phyloP scores from a whole-genome alignment of 1,140 invertebrate species.

The Hirudo medicinalis region DNA sequence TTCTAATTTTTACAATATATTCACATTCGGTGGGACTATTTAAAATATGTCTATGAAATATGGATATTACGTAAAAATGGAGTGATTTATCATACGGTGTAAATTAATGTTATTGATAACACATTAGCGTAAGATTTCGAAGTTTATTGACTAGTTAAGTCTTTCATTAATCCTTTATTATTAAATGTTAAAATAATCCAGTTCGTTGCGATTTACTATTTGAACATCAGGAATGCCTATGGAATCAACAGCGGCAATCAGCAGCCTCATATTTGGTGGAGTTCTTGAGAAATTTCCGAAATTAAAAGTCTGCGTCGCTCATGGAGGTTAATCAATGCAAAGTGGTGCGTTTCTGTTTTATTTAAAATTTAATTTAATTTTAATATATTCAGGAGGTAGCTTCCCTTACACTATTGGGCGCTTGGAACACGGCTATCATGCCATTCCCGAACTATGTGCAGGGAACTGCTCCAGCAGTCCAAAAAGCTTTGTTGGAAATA shows the following conservation, averaged over 20 bases:
- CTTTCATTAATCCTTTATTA: too few species aligned
- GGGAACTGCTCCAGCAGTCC: conserved; percentile 40
- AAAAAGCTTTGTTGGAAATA: conserved; percentile 42
- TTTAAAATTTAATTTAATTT: background rate
- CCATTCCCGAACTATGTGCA: conserved; percentile 50
- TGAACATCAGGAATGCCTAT: conserved; percentile 47
- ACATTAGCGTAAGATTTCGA: too few species aligned
- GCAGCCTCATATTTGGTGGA: conserved; percentile 49
- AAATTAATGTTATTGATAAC: too few species aligned
- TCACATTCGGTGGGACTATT: too few species aligned
- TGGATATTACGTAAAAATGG: too few species aligned
- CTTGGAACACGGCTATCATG: conserved; percentile 46
- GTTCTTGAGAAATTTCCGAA: conserved; percentile 46
- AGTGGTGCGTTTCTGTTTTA: background rate
- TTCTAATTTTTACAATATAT: background rate
- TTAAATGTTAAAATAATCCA: too few species aligned
- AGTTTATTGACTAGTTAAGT: too few species aligned
- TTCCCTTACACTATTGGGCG: conserved; percentile 50
- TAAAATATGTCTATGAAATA: too few species aligned
- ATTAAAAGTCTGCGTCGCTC: conserved; percentile 48
- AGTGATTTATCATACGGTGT: too few species aligned
- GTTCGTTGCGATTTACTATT: background rate
- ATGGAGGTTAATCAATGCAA: conserved; percentile 40
- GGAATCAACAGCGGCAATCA: conserved; percentile 49
- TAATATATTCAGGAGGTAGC: conserved; percentile 39